These are phyloP conservation scores for Pangasius sanitwongsei DNA, from an alignment of 2,797 vertebrate species.

Conservation along the genomic window DNA sequence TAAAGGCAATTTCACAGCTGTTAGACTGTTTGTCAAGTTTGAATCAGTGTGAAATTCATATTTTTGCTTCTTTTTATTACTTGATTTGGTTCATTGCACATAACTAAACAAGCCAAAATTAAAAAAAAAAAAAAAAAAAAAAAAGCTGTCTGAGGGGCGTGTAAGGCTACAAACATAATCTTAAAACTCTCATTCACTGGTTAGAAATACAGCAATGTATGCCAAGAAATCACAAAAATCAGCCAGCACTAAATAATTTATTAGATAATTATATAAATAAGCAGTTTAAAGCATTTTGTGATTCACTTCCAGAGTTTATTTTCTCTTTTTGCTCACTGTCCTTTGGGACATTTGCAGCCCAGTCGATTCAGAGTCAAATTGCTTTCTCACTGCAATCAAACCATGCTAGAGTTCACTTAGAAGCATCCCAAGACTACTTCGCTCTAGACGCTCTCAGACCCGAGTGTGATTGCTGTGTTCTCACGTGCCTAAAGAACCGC, in stretches of 20 bases:
- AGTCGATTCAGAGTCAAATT: background rate
- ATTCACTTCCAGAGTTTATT: background rate
- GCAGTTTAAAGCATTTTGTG: background rate
- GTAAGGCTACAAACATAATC: too few species aligned
- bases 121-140: background rate
- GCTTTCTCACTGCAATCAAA: background rate
- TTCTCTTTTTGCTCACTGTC: background rate
- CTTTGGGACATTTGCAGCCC: background rate
- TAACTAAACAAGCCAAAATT: background rate
- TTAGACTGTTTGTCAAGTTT: background rate
- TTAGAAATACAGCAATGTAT: too few species aligned
- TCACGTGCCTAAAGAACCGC: background rate
- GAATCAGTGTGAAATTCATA: background rate
- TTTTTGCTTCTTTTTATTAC: background rate
- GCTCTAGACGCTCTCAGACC: background rate
- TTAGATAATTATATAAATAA: too few species aligned
- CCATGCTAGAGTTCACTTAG: background rate
- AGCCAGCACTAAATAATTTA: too few species aligned
- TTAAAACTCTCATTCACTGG: too few species aligned
- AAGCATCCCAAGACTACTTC: background rate
- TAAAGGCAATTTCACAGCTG: background rate
- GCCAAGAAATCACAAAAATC: too few species aligned
- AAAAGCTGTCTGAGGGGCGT: too few species aligned
- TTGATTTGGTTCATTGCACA: background rate
- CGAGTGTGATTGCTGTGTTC: background rate